Evolutionary conservation across 2,888 invertebrate genomes (phyloP), one percentile per base, ranked within the genome.

Genomic region (Polydrusus cervinus): DNA sequence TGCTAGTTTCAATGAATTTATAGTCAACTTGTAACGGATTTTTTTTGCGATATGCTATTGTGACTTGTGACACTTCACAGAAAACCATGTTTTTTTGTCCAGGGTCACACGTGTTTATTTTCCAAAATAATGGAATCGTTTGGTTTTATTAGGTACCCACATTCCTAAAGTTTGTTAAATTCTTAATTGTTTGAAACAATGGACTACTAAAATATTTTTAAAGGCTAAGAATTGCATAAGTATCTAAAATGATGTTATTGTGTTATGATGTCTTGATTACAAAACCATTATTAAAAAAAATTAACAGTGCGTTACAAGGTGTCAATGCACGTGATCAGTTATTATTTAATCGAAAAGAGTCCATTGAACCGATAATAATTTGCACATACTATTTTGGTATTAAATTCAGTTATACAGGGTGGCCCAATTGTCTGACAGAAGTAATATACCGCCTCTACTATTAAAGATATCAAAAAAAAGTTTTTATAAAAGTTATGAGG

Each of bases 211-310:
- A 47, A 47, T 47, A 47, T 14, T 47, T 47, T 47, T 47, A 16
- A 16, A 47, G 47, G 47, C 16, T 47, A 16, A 16, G 16, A 14
- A 16, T 3, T 16, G 45, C 45, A 11, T 45, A 45, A 45, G 2
- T 25, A 25, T 25, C 34, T 8, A 34, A 34, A 34, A 34, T 34
- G 1, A 34, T 14, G 45, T 45, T 45, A 45, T 45, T 45, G 14
- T 47, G 47, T 47, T 47, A 47, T 47, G 47, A 47, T 47, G 47
- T 16, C 16, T 47, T 14, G n/a, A 47, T 47, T 47, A 47, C 47
- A 14, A 16, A 47, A 47, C 47, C 47, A 16, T 47, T 47, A 47
- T 47, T 47, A 13, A 7, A 47, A n/a, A 47, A 11, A 47, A 47
- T 47, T 47, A 47, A 47, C 47, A 16, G 47, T 47, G 47, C 47